Conservation (phyloP, 2,797 vertebrate genomes). For the Chlorospingus semifuscus region DNA sequence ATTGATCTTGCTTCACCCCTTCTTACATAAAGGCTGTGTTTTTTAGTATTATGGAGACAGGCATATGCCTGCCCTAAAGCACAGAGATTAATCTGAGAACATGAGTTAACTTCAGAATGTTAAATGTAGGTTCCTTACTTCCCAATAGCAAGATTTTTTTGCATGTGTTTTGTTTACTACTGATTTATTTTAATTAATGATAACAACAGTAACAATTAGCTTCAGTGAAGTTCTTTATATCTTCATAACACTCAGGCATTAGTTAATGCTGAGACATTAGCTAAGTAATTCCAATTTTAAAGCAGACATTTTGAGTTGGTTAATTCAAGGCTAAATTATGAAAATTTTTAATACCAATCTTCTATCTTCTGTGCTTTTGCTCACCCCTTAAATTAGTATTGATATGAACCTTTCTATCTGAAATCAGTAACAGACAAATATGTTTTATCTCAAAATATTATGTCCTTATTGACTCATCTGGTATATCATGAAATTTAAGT, state of each 20-base stretch:
- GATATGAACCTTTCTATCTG: not conserved
- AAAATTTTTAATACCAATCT: not conserved
- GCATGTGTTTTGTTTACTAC: conserved; percentile 21
- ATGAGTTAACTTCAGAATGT: not conserved
- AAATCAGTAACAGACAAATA: not conserved
- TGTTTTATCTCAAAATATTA: not conserved
- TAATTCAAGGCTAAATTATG: conserved; percentile 18
- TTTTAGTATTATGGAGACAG: not conserved
- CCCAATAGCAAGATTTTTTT: conserved; percentile 1
- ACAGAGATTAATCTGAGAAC: not conserved
- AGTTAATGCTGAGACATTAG: not conserved
- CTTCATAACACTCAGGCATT: not conserved
- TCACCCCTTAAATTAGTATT: not conserved
- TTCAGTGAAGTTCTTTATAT: not conserved
- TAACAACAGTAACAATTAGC: conserved; percentile 1
- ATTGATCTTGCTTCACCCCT: not conserved
- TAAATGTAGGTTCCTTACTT: not conserved
- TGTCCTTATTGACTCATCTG: not conserved
- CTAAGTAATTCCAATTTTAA: conserved; percentile 29
- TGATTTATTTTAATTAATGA: conserved; percentile 34
- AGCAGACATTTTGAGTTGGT: not conserved
- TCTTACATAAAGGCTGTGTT: not conserved
- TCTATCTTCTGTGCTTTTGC: not conserved
- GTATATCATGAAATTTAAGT: not conserved
- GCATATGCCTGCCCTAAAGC: not conserved